Conservation (phyloP, 2,113 vertebrate species). For the Gymnarchus niloticus region DNA sequence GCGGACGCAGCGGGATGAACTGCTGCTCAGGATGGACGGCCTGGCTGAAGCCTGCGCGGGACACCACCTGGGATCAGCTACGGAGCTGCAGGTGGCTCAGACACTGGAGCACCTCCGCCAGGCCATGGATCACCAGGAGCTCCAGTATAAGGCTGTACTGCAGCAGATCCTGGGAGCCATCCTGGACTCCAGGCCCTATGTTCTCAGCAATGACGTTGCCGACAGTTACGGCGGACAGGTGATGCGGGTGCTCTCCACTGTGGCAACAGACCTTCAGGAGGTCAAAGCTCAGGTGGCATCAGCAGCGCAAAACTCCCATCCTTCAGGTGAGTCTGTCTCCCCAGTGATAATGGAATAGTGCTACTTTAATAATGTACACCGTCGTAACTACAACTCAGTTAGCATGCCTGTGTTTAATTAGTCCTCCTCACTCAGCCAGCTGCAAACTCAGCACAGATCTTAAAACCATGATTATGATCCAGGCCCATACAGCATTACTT, state of each 20-base stretch:
- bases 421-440: not conserved
- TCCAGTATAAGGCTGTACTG: constrained; percentile 48
- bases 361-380: not conserved
- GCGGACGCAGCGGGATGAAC: constrained; percentile 65
- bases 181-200: constrained; percentile 50
- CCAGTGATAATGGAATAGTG: not conserved
- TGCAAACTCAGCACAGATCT: not conserved
- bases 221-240: constrained; percentile 27
- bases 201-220: constrained; percentile 31
- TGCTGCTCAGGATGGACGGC: constrained; percentile 65
- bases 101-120: constrained; percentile 44
- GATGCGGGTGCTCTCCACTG: constrained; percentile 31
- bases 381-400: not conserved
- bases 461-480: not conserved
- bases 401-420: not conserved
- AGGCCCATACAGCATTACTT: not conserved
- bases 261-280: constrained; percentile 59
- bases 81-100: constrained; percentile 54
- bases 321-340: constrained; percentile 69
- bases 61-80: constrained; percentile 45
- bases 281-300: constrained; percentile 59
- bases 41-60: constrained; percentile 52
- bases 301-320: constrained; percentile 57
- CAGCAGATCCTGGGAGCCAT: constrained; percentile 54
- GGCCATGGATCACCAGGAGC: constrained; percentile 43